Evolutionary conservation across 2,888 invertebrate species (phyloP), one percentile per base, ranked within the genome.

Genomic region (Campoletis raptor): DNA sequence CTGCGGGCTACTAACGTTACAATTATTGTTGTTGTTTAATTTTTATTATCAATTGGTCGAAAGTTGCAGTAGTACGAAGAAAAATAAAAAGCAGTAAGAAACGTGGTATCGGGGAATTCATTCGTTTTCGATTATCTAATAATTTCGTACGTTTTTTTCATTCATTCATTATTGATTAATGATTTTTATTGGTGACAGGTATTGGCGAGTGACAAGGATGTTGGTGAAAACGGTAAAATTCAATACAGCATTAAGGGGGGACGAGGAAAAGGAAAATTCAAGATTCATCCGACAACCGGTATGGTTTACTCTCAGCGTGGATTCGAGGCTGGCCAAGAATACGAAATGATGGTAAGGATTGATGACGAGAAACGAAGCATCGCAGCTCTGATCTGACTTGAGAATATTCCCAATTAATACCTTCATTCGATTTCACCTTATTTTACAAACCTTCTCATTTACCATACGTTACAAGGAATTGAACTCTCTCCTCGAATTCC

Each of bases 161-260:
- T 57, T 37, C 3, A n/a, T 42, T 57, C 12, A 1, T 70, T 24
- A 67, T n/a, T 67, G 9, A 30, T 42, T 80, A 57, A 85, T 12
- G 48, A 74, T 80, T 57, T 70, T 70, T 54, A 80, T 88, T 84
- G 87, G 67, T 83, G 72, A 83, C 95, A 97, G 96, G 97, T 98
- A 89, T 95, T 97, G 89, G 98, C 98, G 18, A 96, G 96, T 89
- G 99, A 99, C 94, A 95, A 95, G 90, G 99, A 99, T 94, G 95
- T 95, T 79, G 98, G 97, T 10, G 96, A 95, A 88, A 99, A 99
- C 95, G 97, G 97, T 80, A 96, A 97, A 90, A 96, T 99, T 89
- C 96, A 96, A 36, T 99, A 98, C 95, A 96, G 97, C 91, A 96
- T 97, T 73, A 97, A 97, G 93, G 97, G 97, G 18, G 97, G 97